Percentiles rank a stretch among this genome's conserved stretches.
Evolutionary conservation across 2,113 vertebrate species (phyloP).

Genomic region (Morone chrysops): DNA sequence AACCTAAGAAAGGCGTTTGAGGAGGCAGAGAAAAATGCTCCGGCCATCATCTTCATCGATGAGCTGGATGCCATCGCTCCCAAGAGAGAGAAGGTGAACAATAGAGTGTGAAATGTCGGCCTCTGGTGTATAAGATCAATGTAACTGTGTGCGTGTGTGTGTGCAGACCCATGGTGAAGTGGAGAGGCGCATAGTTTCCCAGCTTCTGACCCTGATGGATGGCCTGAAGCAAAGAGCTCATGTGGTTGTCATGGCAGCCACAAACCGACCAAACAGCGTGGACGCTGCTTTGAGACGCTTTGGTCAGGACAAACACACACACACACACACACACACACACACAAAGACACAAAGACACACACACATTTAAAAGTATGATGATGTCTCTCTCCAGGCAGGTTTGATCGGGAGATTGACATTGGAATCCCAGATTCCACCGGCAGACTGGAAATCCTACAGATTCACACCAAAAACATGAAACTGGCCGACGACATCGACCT

Average conservation of each 20-base stretch:
- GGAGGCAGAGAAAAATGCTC: slow-evolving; percentile 96
- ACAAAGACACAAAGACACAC: slow-evolving; percentile 4
- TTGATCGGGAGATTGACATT: slow-evolving; percentile 97
- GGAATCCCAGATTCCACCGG: slow-evolving; percentile 96
- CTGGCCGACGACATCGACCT: slow-evolving; percentile 94
- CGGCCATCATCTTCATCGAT: slow-evolving; percentile 98
- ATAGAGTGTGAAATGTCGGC: not conserved
- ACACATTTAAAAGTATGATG: not conserved
- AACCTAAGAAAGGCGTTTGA: slow-evolving; percentile 97
- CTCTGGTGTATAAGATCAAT: not conserved
- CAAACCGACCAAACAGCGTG: slow-evolving; percentile 96
- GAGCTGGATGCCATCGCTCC: slow-evolving; percentile 97
- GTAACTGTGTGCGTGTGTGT: slow-evolving; percentile 6
- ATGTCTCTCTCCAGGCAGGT: slow-evolving; percentile 87
- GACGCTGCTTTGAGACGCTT: slow-evolving; percentile 94
- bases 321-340: not conserved
- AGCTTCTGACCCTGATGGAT: slow-evolving; percentile 96
- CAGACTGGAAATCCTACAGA: slow-evolving; percentile 96
- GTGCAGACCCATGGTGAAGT: slow-evolving; percentile 94
- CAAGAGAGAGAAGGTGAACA: slow-evolving; percentile 94
- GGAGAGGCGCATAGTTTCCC: slow-evolving; percentile 95
- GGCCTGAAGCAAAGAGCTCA: slow-evolving; percentile 96
- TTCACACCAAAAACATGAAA: slow-evolving; percentile 99
- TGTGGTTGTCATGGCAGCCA: slow-evolving; percentile 97
- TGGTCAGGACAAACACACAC: slow-evolving; percentile 77